A percentile compares a stretch with the other conserved stretches of the same genome.
These are phyloP conservation scores for Toxotes lorentzi DNA, from an alignment of 2,797 vertebrate species.

Conservation along the genomic window DNA sequence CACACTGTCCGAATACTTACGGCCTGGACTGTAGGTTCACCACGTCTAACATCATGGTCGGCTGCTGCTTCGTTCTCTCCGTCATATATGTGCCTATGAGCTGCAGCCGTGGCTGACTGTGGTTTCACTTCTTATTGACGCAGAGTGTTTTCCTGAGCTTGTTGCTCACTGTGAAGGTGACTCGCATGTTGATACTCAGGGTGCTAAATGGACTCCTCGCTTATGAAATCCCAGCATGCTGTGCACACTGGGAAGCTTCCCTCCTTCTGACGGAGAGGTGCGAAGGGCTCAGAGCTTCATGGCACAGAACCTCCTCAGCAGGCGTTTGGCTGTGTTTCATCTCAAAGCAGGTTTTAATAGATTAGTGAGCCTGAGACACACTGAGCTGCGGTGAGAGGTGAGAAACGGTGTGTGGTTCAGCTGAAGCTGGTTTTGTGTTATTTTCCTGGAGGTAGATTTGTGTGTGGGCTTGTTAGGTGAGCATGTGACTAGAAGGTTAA, in stretches of 20 bases:
- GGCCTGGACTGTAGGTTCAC: too few species aligned
- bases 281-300: neutral
- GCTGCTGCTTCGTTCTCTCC: too few species aligned
- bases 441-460: neutral
- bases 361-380: neutral
- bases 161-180: neutral
- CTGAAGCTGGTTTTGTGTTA: neutral
- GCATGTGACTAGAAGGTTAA: conserved; percentile 39
- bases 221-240: conserved; percentile 22
- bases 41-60: too few species aligned
- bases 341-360: conserved; percentile 13
- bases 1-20: too few species aligned
- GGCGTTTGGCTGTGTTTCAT: conserved; percentile 24
- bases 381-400: neutral
- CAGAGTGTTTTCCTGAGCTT: neutral
- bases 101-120: too few species aligned
- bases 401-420: neutral
- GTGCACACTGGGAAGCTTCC: neutral
- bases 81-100: too few species aligned
- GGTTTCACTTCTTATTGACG: too few species aligned
- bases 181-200: neutral
- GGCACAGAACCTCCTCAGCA: neutral
- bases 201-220: neutral
- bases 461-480: conserved; percentile 29
- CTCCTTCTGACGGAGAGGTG: conserved; percentile 3